These are phyloP conservation scores for Lepisosteus osseus DNA, from an alignment of 2,113 vertebrate species.

Conservation along the genomic window DNA sequence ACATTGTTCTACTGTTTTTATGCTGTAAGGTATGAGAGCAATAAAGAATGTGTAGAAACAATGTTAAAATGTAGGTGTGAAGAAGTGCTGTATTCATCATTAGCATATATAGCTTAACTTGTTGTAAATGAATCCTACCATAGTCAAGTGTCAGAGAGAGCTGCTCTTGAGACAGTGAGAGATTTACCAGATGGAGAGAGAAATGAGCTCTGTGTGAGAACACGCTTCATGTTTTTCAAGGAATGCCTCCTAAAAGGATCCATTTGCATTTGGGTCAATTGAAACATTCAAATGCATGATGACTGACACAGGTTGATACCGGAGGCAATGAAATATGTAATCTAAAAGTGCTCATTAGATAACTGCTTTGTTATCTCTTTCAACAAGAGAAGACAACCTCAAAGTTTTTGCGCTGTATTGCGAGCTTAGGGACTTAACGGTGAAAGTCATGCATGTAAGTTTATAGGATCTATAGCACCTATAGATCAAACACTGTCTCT, in stretches of 20 bases:
- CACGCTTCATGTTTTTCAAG: neutral
- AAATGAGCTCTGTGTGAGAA: neutral
- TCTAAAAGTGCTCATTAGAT: too few relatives aligned
- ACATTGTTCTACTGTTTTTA: too few relatives aligned
- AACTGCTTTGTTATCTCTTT: neutral
- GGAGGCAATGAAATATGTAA: neutral
- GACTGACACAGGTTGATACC: too few relatives aligned
- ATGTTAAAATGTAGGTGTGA: neutral
- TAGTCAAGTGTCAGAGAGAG: neutral
- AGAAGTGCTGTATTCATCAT: neutral
- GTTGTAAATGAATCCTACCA: neutral
- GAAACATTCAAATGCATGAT: too few relatives aligned
- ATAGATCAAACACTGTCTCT: too few relatives aligned
- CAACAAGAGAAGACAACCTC: too few relatives aligned
- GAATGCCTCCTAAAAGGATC: too few relatives aligned
- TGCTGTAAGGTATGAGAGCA: conserved; percentile 10
- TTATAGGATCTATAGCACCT: neutral
- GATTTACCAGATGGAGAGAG: neutral
- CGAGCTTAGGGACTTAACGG: neutral
- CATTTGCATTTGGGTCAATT: conserved; percentile 4
- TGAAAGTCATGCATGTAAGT: neutral
- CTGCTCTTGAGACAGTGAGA: too few relatives aligned
- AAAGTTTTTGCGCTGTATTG: too few relatives aligned
- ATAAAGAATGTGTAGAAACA: conserved; percentile 14
- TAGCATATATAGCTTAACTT: neutral